These are phyloP conservation scores for Moxostoma hubbsi DNA, from an alignment of 2,797 vertebrate species.

Conservation along the genomic window DNA sequence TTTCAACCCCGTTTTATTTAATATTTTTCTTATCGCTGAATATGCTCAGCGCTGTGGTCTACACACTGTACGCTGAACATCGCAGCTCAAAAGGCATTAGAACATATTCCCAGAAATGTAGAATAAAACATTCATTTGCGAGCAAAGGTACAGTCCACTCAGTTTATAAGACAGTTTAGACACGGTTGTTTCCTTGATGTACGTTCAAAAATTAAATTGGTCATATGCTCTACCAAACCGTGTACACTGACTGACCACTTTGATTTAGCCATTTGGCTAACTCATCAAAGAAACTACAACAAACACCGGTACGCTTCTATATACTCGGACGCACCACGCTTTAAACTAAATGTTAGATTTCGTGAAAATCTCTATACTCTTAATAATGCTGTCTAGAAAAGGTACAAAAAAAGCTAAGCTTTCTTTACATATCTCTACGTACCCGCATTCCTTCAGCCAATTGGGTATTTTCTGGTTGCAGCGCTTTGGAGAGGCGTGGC, in stretches of 20 bases:
- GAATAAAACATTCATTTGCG: background rate
- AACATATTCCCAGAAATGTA: background rate
- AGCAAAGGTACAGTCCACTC: background rate
- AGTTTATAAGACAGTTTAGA: background rate
- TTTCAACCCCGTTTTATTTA: background rate
- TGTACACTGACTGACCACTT: background rate
- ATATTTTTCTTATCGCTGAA: slow-evolving; percentile 9
- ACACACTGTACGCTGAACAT: background rate
- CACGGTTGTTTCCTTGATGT: background rate
- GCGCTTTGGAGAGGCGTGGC: slow-evolving; percentile 22
- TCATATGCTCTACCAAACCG: background rate
- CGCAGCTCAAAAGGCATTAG: background rate
- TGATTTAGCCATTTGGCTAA: slow-evolving; percentile 30
- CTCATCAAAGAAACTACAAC: background rate
- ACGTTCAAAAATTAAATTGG: background rate
- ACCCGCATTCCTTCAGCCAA: slow-evolving; percentile 47
- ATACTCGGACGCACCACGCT: background rate
- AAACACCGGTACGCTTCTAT: background rate
- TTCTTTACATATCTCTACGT: slow-evolving; percentile 35
- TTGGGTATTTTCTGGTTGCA: slow-evolving; percentile 40
- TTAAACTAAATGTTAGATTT: no score
- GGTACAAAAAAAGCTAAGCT: background rate
- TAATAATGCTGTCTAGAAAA: background rate
- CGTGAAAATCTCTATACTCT: background rate
- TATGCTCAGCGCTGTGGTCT: background rate